Evolutionary conservation across 2,113 vertebrate genomes (phyloP), one percentile per base, ranked within the genome.

Genomic region (Salvator merianae): DNA sequence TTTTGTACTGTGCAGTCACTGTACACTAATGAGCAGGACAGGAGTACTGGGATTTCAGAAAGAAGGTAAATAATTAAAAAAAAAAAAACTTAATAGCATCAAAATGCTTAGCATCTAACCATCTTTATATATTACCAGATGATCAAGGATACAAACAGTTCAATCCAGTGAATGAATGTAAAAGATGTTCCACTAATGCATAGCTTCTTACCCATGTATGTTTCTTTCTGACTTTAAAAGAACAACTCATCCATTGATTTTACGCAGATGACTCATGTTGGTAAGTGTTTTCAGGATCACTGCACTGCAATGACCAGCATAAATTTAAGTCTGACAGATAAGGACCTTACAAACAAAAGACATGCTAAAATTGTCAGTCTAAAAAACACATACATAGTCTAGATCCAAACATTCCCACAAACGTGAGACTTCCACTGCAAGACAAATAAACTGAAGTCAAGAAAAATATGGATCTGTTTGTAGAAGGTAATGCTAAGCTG

Each of bases 1-100:
- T 86, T 84, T 79, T 79, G 68, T 87, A 83, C 30, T 91, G 40
- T 40, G 81, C 32, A 84, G 18, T 50, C 87, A 62, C 50, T 59
- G 87, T n/a, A 86, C 88, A 88, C 0, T 0, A 66, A 36, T 24
- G 3, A 43, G 80, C 65, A 85, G 32, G 13, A 59, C 26, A 55
- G n/a, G 30, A 72, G 55, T 26, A 50, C 3, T 24, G 7, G 32
- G 34, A 18, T 79, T 81, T 28, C 65, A 71, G 5, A 59, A 89
- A 63, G 1, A 53, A 80, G 87, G 62, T 2, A 65, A 79, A 81
- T 0, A 7, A 18, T 87, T 62, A 55, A 79, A 66, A 79, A 65
- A 30, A 69, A 62, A 81, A 10, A 77, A 65, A 30, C 22, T 68
- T 47, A 65, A 40, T 1, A 90, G 86, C 36, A 71, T 62, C n/a